Percentiles rank a stretch among this genome's conserved stretches.
Conservation (phyloP, 2,797 vertebrate species). For the Leptatherina wallacei region DNA sequence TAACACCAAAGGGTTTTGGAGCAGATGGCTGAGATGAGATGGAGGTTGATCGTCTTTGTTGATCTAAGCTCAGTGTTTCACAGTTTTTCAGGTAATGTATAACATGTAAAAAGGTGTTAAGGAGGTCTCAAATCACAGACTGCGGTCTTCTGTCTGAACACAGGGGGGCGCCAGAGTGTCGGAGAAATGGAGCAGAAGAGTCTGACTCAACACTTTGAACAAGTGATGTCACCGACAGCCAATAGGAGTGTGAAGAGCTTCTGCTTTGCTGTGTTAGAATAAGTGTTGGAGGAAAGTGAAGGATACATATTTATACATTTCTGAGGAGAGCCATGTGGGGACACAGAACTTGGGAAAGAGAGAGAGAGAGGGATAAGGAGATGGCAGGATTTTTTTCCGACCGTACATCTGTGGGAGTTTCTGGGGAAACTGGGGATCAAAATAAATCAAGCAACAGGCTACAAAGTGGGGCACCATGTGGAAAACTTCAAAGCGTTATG, state of each 20-base stretch:
- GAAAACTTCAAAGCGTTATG: constrained; percentile 14
- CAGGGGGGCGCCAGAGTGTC: constrained; percentile 72
- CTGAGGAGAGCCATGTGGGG: constrained; percentile 36
- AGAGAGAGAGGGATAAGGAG: constrained; percentile 2
- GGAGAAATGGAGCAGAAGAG: constrained; percentile 22
- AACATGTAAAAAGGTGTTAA: constrained; percentile 4
- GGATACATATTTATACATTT: constrained; percentile 45
- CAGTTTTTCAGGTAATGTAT: background rate
- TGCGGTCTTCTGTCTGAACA: constrained; percentile 47
- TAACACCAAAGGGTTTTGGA: constrained; percentile 6
- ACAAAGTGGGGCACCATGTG: constrained; percentile 20
- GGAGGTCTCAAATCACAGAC: background rate
- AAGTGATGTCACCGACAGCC: constrained; percentile 93
- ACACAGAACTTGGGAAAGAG: background rate
- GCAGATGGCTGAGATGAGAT: constrained; percentile 14
- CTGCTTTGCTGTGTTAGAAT: constrained; percentile 41
- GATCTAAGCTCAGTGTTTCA: constrained; percentile 1
- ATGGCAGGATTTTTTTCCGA: constrained; percentile 20
- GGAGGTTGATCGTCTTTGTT: background rate
- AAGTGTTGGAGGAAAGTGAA: constrained; percentile 10
- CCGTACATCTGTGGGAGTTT: constrained; percentile 12
- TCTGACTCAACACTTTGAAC: constrained; percentile 73
- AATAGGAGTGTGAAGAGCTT: constrained; percentile 79
- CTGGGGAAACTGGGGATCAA: constrained; percentile 2
- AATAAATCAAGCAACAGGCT: constrained; percentile 40